Evolutionary conservation across 64 coral and sea anemone species (phyloP).

Genomic region (Dendrophyllia cribrosa): DNA sequence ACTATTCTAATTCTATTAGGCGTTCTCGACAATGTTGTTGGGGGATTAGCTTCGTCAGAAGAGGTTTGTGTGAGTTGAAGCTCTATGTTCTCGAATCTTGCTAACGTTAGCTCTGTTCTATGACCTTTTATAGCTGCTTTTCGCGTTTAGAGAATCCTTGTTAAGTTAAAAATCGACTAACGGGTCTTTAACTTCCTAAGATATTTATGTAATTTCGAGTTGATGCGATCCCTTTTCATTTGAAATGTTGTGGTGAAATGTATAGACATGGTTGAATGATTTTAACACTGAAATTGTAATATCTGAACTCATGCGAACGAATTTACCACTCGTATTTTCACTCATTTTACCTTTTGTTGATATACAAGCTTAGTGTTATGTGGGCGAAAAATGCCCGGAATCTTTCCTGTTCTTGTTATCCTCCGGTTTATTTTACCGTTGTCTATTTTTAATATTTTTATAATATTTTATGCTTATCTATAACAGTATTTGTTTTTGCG

Average conservation of each 20-base stretch:
- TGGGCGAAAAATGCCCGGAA: conserved; percentile 19
- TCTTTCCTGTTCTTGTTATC: conserved; percentile 1
- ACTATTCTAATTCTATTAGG: background rate
- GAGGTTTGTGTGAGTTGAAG: conserved; percentile 4
- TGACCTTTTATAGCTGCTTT: background rate
- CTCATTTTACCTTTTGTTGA: background rate
- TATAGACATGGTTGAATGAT: conserved; percentile 24
- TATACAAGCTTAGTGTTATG: background rate
- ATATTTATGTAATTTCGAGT: background rate
- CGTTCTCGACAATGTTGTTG: background rate
- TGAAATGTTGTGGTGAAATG: background rate
- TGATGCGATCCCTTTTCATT: background rate
- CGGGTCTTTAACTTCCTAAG: background rate
- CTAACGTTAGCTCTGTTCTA: background rate
- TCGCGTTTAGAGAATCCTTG: background rate
- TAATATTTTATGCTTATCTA: background rate
- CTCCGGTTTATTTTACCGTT: background rate
- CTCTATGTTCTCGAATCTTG: background rate
- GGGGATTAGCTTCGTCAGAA: background rate
- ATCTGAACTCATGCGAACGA: background rate
- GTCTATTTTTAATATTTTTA: background rate
- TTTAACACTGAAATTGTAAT: background rate
- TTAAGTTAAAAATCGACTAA: background rate
- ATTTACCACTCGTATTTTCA: background rate
- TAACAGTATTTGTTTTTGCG: background rate